Evolutionary conservation across 2,888 invertebrate species (phyloP).

Genomic region (Nemapogon koenigi): DNA sequence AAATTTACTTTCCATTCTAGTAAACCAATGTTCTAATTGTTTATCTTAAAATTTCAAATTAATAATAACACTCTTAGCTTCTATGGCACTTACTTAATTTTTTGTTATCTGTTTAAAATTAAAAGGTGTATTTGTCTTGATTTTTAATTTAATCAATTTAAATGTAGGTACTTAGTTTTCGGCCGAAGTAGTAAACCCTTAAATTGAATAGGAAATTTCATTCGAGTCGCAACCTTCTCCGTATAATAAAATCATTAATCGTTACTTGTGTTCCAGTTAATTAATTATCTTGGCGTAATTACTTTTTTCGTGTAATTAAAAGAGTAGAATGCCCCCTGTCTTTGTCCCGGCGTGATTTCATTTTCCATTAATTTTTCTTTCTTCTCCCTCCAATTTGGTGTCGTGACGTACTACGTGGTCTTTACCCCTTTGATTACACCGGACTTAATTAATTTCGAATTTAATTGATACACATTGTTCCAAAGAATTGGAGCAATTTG

Average conservation of each 20-base stretch:
- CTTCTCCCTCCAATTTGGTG: slow-evolving; percentile 68
- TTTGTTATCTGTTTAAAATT: too few relatives aligned
- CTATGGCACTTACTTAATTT: too few relatives aligned
- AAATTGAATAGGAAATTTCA: slow-evolving; percentile 46
- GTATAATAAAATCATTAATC: slow-evolving; percentile 67
- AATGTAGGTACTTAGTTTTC: too few relatives aligned
- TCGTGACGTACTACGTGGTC: slow-evolving; percentile 54
- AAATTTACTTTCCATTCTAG: too few relatives aligned
- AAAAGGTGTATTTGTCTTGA: too few relatives aligned
- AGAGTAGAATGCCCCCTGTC: slow-evolving; percentile 63
- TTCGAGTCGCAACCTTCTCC: slow-evolving; percentile 53
- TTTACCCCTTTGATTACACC: slow-evolving; percentile 59
- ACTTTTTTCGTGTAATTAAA: slow-evolving; percentile 67
- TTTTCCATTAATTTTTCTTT: slow-evolving; percentile 66
- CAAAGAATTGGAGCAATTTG: slow-evolving; percentile 25
- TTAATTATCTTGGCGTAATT: slow-evolving; percentile 65
- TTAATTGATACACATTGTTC: slow-evolving; percentile 60
- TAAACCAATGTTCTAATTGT: too few relatives aligned
- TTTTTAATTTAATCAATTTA: too few relatives aligned
- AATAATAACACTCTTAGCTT: too few relatives aligned
- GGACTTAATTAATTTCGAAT: slow-evolving; percentile 61
- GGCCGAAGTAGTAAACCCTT: too few relatives aligned
- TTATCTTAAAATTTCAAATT: too few relatives aligned
- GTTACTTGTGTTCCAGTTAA: slow-evolving; percentile 66
- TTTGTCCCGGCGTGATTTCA: slow-evolving; percentile 63